phyloP scores from a whole-genome alignment of 1,140 invertebrate genomes.

The Lamellibrachia luymesi region DNA sequence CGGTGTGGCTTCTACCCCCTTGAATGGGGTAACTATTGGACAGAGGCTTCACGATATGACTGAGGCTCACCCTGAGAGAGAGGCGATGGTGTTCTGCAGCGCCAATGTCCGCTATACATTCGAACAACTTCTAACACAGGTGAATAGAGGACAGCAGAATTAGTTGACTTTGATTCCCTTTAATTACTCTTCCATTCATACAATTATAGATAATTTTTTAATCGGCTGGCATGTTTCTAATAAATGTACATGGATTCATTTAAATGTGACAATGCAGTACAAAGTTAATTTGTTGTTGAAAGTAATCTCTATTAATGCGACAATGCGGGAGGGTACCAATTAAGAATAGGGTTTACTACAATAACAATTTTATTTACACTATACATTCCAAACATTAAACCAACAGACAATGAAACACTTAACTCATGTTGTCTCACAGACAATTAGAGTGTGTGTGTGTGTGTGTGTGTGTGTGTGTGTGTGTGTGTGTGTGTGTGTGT shows the following conservation, averaged over 20 bases:
- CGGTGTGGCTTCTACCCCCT: conserved; percentile 33
- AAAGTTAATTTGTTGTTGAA: background rate
- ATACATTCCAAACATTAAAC: too few relatives aligned
- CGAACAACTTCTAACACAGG: conserved; percentile 64
- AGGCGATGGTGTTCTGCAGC: conserved; percentile 43
- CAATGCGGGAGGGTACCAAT: too few relatives aligned
- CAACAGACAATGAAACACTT: too few relatives aligned
- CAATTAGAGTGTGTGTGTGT: background rate
- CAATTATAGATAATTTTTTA: too few relatives aligned
- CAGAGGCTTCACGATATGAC: conserved; percentile 39
- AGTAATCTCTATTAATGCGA: background rate
- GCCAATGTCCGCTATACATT: conserved; percentile 41
- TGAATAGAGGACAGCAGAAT: conserved; percentile 39
- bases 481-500: background rate
- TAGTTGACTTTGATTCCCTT: background rate
- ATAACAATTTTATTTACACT: too few relatives aligned
- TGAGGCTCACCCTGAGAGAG: conserved; percentile 42
- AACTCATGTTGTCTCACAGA: too few relatives aligned
- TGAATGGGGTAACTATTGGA: conserved; percentile 45
- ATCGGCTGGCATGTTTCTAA: background rate
- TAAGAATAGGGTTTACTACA: too few relatives aligned
- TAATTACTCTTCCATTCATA: too few relatives aligned
- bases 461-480: background rate
- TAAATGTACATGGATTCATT: background rate
- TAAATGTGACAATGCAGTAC: background rate